A percentile compares a stretch with the other conserved stretches of the same genome.
These are phyloP conservation scores for Halocynthia roretzi DNA, from an alignment of 23 tunicate species.

Conservation along the genomic window DNA sequence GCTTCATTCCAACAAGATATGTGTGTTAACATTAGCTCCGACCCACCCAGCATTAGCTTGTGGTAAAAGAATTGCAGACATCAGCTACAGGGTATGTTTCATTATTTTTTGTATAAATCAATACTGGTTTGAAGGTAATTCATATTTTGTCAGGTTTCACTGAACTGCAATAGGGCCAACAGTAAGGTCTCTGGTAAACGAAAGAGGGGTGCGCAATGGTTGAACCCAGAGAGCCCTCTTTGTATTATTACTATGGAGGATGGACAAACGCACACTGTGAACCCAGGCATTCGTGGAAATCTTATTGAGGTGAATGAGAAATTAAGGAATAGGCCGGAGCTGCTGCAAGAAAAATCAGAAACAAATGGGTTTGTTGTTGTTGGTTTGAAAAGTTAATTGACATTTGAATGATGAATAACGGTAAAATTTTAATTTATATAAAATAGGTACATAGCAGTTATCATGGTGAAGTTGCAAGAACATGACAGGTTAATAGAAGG, in stretches of 20 bases:
- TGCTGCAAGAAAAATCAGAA: constrained; percentile 28
- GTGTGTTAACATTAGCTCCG: constrained; percentile 74
- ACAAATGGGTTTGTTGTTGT: constrained; percentile 54
- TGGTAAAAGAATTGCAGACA: neutral
- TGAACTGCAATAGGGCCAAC: constrained; percentile 46
- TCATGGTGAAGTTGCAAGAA: constrained; percentile 68
- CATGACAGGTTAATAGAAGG: constrained; percentile 25
- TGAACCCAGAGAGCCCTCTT: constrained; percentile 51
- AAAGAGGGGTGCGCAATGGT: constrained; percentile 93
- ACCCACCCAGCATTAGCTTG: constrained; percentile 45
- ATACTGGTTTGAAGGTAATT: neutral
- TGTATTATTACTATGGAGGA: constrained; percentile 57
- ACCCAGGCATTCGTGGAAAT: constrained; percentile 67
- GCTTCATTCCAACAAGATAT: constrained; percentile 70
- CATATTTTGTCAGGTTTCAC: constrained; percentile 37
- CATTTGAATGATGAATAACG: neutral
- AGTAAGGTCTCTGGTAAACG: constrained; percentile 82
- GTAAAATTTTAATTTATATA: neutral
- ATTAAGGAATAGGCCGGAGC: constrained; percentile 23
- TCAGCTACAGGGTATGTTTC: constrained; percentile 40
- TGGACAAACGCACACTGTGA: constrained; percentile 33
- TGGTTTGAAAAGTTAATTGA: neutral
- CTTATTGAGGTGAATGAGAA: constrained; percentile 67
- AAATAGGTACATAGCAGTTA: constrained; percentile 58
- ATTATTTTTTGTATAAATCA: neutral